Percentiles rank a stretch among this genome's conserved stretches.
These are phyloP conservation scores for Myotis yumanensis DNA, from an alignment of 2,113 vertebrate species.

Conservation along the genomic window DNA sequence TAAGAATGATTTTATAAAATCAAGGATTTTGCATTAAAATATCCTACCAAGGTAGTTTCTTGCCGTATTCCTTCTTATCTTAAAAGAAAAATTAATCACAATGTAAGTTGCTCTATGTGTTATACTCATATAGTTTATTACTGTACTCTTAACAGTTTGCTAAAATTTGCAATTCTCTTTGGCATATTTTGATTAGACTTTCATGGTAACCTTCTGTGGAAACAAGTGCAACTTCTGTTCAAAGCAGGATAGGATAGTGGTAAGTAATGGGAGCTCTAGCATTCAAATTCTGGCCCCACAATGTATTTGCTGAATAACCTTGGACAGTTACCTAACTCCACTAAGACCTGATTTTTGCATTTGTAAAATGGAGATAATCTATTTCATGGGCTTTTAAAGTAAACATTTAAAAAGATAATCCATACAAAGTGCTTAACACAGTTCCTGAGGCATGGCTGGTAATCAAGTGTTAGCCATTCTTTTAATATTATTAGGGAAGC, in stretches of 20 bases:
- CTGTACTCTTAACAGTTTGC: not conserved
- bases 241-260: not conserved
- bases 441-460: not conserved
- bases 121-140: not conserved
- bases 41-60: not conserved
- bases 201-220: not conserved
- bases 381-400: no score
- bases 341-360: not conserved
- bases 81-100: constrained; percentile 24
- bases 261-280: not conserved
- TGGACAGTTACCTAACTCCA: not conserved
- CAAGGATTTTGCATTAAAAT: constrained; percentile 37
- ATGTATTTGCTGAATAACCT: not conserved
- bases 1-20: not conserved
- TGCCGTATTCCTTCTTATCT: constrained; percentile 1
- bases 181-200: constrained; percentile 4
- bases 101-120: not conserved
- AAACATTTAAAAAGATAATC: not conserved
- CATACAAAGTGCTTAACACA: not conserved
- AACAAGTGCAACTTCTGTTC: not conserved
- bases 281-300: not conserved
- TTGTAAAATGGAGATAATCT: not conserved
- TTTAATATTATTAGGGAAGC: constrained; percentile 2
- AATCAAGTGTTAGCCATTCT: not conserved
- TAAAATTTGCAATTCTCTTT: not conserved